Percentiles rank a stretch among this genome's conserved stretches.
Evolutionary conservation across 2,888 invertebrate species (phyloP).

Genomic region (Xanthia icteritia): DNA sequence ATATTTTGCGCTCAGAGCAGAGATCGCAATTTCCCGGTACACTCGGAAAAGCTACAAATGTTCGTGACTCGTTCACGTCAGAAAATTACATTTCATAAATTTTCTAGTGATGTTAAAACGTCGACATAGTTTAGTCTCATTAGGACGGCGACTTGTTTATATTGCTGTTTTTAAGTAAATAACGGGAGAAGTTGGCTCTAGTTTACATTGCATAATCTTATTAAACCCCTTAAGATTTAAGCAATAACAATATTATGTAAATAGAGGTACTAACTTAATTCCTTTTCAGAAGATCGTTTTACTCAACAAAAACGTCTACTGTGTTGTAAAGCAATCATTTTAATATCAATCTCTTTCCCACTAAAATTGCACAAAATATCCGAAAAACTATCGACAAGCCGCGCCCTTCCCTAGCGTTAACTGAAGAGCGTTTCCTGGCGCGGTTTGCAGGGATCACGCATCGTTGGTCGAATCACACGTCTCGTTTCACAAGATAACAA

Average conservation of each 20-base stretch:
- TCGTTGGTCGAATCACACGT: conserved; percentile 89
- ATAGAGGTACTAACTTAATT: background rate
- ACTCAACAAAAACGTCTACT: background rate
- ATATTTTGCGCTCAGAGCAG: conserved; percentile 82
- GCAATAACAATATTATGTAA: background rate
- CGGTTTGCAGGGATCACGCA: conserved; percentile 85
- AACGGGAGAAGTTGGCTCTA: background rate
- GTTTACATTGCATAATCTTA: background rate
- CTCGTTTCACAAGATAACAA: conserved; percentile 91
- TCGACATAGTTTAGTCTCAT: conserved; percentile 56
- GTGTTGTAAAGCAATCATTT: background rate
- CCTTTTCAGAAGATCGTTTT: background rate
- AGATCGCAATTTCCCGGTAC: conserved; percentile 89
- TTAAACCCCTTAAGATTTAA: background rate
- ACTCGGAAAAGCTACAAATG: conserved; percentile 90
- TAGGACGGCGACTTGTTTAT: background rate
- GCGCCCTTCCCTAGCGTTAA: conserved; percentile 77
- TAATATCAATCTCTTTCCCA: background rate
- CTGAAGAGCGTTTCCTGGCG: conserved; percentile 86
- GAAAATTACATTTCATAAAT: conserved; percentile 90
- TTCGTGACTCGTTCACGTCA: conserved; percentile 86
- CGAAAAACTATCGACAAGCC: conserved; percentile 57
- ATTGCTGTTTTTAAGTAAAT: background rate
- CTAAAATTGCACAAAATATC: conserved; percentile 1
- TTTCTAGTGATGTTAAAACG: conserved; percentile 78